Evolutionary conservation across 2,888 invertebrate species (phyloP).

Genomic region (Lasioglossum malachurum): DNA sequence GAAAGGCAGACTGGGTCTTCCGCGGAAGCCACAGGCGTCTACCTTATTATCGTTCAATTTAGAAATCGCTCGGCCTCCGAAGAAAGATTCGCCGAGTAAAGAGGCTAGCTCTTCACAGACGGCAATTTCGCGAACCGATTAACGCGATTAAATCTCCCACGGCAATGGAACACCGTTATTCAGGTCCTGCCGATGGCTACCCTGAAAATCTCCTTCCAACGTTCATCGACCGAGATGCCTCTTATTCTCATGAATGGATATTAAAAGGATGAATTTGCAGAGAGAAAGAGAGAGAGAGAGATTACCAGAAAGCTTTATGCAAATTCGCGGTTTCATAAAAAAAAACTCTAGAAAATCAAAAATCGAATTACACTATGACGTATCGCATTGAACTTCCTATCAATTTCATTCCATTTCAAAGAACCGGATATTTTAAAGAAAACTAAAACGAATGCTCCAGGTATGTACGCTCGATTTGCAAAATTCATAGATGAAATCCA

Average conservation of each 20-base stretch:
- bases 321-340: not conserved
- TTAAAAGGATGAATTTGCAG: not conserved
- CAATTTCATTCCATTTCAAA: not conserved
- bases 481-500: no score
- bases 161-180: constrained; percentile 25
- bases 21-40: constrained; percentile 2
- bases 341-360: not conserved
- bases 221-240: not conserved
- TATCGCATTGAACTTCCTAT: not conserved
- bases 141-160: constrained; percentile 41
- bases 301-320: not conserved
- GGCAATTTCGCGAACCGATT: constrained; percentile 43
- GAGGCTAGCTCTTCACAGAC: constrained; percentile 12
- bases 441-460: not conserved
- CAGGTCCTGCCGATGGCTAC: not conserved
- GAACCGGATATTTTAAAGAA: not conserved
- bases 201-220: not conserved
- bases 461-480: no score
- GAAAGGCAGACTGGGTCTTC: not conserved
- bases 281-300: no score
- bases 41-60: constrained; percentile 39
- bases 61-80: constrained; percentile 13
- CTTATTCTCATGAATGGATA: not conserved
- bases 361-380: not conserved
- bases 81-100: constrained; percentile 12